phyloP scores from a whole-genome alignment of 2,113 vertebrate species.

The Azemiops feae region DNA sequence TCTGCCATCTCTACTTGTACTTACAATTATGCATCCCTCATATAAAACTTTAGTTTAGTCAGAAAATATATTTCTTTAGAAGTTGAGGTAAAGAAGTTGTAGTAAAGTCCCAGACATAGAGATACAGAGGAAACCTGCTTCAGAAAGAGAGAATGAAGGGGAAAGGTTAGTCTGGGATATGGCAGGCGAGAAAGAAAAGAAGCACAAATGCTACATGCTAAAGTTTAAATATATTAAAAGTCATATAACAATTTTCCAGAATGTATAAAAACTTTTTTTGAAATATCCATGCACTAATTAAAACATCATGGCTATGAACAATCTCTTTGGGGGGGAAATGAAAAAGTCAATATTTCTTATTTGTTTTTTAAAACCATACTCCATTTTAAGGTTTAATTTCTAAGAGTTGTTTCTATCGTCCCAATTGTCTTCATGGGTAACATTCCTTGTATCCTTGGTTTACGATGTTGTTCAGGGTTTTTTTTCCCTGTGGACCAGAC shows the following conservation, averaged over 20 bases:
- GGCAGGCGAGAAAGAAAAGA: conserved; percentile 48
- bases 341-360: not conserved
- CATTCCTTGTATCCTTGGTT: not conserved
- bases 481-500: not conserved
- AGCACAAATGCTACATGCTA: conserved; percentile 9
- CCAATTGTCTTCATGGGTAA: not conserved
- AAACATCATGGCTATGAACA: not conserved
- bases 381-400: not conserved
- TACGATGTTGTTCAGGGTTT: not conserved
- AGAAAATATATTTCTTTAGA: conserved; percentile 76
- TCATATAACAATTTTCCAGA: not conserved
- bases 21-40: conserved; percentile 73
- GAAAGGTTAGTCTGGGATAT: conserved; percentile 62
- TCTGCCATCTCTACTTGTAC: conserved; percentile 65
- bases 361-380: not conserved
- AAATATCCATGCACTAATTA: not conserved
- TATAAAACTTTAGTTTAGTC: conserved; percentile 73
- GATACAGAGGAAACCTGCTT: conserved; percentile 76
- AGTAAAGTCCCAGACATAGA: conserved; percentile 75
- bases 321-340: not conserved
- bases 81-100: conserved; percentile 73
- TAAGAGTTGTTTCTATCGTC: not conserved
- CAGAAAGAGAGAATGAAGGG: conserved; percentile 70
- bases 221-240: conserved; percentile 19
- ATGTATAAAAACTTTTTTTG: not conserved